phyloP scores from a whole-genome alignment of 2,888 invertebrate genomes.

The Sthenelais limicola region DNA sequence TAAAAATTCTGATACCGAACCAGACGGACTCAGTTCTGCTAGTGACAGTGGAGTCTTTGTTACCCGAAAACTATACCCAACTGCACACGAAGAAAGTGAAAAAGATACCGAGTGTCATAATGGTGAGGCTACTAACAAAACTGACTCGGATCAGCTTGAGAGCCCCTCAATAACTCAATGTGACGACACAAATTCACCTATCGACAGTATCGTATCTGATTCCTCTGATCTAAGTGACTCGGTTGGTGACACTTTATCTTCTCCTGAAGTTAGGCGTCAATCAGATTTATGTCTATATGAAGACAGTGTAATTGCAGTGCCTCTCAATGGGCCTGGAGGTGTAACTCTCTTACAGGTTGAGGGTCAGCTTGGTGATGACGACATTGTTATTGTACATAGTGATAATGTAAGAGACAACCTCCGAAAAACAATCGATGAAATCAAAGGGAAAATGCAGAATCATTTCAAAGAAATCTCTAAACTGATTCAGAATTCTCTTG shows the following conservation, averaged over 20 bases:
- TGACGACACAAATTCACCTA: too few relatives aligned
- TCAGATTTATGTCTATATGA: constrained; percentile 1
- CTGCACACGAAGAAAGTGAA: too few relatives aligned
- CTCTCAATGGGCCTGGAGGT: not conserved
- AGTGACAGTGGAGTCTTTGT: too few relatives aligned
- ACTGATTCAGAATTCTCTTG: constrained; percentile 40
- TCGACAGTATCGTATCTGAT: constrained; percentile 10
- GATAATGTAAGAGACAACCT: constrained; percentile 22
- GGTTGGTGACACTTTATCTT: not conserved
- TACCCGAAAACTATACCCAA: too few relatives aligned
- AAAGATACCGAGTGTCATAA: too few relatives aligned
- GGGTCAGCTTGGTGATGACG: constrained; percentile 30
- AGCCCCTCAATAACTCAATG: too few relatives aligned
- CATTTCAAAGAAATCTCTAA: constrained; percentile 45
- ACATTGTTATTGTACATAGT: constrained; percentile 42
- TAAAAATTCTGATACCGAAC: too few relatives aligned
- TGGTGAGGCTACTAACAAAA: too few relatives aligned
- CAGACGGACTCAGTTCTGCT: too few relatives aligned
- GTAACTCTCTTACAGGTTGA: constrained; percentile 41
- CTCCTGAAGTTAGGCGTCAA: constrained; percentile 1
- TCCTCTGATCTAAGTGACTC: constrained; percentile 3
- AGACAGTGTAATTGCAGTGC: too few relatives aligned
- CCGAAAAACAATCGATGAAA: constrained; percentile 38
- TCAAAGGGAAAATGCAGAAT: constrained; percentile 36
- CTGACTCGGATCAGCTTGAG: too few relatives aligned